These are phyloP conservation scores for Idris sp. DNA, from an alignment of 1,140 invertebrate genomes.

Conservation along the genomic window DNA sequence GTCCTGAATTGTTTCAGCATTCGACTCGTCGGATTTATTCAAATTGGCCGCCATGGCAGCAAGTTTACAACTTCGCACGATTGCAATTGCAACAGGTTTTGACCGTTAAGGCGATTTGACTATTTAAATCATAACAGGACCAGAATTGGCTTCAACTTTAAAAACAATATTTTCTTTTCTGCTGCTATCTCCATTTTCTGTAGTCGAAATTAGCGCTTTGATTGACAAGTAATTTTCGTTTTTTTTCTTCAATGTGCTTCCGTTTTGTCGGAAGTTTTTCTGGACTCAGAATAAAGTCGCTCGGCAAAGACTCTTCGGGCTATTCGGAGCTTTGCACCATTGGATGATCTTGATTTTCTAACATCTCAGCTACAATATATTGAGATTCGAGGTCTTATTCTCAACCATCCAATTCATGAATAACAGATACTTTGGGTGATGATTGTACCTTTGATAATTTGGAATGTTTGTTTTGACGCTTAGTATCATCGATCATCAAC, in stretches of 20 bases:
- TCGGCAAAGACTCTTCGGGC: slow-evolving; percentile 44
- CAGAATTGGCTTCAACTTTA: slow-evolving; percentile 50
- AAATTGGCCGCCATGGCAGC: slow-evolving; percentile 75
- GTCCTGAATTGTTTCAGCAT: too few species aligned
- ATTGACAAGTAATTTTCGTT: slow-evolving; percentile 76
- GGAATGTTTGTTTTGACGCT: slow-evolving; percentile 73
- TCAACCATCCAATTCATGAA: slow-evolving; percentile 73
- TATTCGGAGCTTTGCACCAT: slow-evolving; percentile 70
- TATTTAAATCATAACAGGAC: slow-evolving; percentile 1
- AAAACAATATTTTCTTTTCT: slow-evolving; percentile 73
- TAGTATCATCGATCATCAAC: slow-evolving; percentile 85
- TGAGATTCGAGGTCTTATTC: slow-evolving; percentile 72
- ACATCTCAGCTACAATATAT: slow-evolving; percentile 72
- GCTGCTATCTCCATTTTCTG: slow-evolving; percentile 72
- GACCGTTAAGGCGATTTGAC: slow-evolving; percentile 16
- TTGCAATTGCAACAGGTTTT: slow-evolving; percentile 69
- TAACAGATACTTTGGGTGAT: slow-evolving; percentile 72
- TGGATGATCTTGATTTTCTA: slow-evolving; percentile 65
- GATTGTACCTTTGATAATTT: slow-evolving; percentile 73
- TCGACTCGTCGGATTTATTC: too few species aligned
- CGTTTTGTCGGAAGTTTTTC: slow-evolving; percentile 58
- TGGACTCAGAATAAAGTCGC: slow-evolving; percentile 36
- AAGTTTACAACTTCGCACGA: slow-evolving; percentile 73
- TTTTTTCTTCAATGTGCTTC: slow-evolving; percentile 68
- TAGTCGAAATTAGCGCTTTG: slow-evolving; percentile 75